Conservation (phyloP, 2,113 vertebrate genomes). For the Rhinichthys klamathensis region DNA sequence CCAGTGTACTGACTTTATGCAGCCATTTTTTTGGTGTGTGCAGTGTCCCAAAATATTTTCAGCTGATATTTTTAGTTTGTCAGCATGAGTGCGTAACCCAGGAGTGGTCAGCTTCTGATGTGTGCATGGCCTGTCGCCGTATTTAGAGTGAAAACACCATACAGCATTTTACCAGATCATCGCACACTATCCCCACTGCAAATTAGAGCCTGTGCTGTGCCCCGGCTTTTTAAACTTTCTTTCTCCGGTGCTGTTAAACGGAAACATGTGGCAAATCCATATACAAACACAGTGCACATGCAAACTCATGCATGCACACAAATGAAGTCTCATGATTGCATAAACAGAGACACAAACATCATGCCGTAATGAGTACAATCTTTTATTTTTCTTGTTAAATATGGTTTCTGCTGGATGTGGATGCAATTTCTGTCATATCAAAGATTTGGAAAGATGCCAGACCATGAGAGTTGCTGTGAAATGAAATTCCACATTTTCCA, state of each 20-base stretch:
- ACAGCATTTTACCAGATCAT: conserved; percentile 55
- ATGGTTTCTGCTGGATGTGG: conserved; percentile 14
- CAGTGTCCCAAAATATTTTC: conserved; percentile 11
- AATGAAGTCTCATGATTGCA: background rate
- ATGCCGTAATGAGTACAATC: conserved; percentile 7
- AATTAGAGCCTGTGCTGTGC: conserved; percentile 64
- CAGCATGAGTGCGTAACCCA: conserved; percentile 21
- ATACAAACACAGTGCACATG: conserved; percentile 23
- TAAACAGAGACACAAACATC: background rate
- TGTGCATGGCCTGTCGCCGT: conserved; percentile 61
- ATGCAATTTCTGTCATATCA: background rate
- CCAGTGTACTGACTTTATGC: background rate
- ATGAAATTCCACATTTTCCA: conserved; percentile 7
- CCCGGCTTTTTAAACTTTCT: conserved; percentile 51
- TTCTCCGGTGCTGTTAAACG: conserved; percentile 63
- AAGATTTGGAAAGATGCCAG: background rate
- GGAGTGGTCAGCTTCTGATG: conserved; percentile 63
- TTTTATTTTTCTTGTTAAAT: conserved; percentile 24
- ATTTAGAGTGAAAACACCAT: conserved; percentile 59
- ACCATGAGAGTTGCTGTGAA: background rate
- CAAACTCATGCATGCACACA: background rate
- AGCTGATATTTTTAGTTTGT: conserved; percentile 36
- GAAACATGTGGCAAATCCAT: conserved; percentile 49
- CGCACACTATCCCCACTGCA: conserved; percentile 55
- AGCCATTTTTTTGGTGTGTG: background rate